These are phyloP conservation scores for Antechinus stuartii DNA, from an alignment of 2,113 vertebrate genomes.

Conservation along the genomic window DNA sequence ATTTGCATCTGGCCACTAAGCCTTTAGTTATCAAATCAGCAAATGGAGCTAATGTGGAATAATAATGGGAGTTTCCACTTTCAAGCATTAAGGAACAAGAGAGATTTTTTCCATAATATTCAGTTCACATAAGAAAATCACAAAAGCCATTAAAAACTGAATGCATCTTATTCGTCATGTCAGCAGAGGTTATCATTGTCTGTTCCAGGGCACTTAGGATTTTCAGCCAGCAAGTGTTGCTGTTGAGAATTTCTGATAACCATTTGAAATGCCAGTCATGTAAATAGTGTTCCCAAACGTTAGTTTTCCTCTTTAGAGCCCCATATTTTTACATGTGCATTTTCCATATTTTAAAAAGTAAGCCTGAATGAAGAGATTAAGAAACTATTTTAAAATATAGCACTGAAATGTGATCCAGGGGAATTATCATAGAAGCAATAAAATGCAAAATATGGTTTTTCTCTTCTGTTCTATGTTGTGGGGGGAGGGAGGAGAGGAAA, in stretches of 20 bases:
- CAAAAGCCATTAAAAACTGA: slow-evolving; percentile 79
- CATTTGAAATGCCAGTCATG: slow-evolving; percentile 70
- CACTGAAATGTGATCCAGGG: slow-evolving; percentile 37
- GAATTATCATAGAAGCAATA: slow-evolving; percentile 40
- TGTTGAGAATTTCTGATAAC: slow-evolving; percentile 67
- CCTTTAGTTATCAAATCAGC: slow-evolving; percentile 81
- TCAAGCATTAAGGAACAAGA: slow-evolving; percentile 73
- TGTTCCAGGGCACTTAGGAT: slow-evolving; percentile 73
- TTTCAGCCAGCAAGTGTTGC: slow-evolving; percentile 73
- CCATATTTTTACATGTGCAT: neutral
- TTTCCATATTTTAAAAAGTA: slow-evolving; percentile 35
- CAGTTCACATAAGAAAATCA: slow-evolving; percentile 72
- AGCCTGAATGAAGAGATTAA: neutral
- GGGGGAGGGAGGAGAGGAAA: too few relatives aligned
- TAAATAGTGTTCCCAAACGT: slow-evolving; percentile 46
- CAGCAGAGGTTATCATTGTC: slow-evolving; percentile 68
- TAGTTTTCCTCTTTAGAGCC: slow-evolving; percentile 45
- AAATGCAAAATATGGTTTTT: slow-evolving; percentile 47
- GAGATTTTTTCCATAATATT: slow-evolving; percentile 76
- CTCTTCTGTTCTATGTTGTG: neutral
- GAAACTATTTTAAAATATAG: slow-evolving; percentile 10
- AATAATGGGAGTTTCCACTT: slow-evolving; percentile 79
- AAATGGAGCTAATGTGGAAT: slow-evolving; percentile 83
- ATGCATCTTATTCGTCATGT: slow-evolving; percentile 78
- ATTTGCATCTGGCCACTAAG: slow-evolving; percentile 82